Base-by-base conservation (phyloP, 1,140 invertebrate species). In the Drosophila asahinai region DNA sequence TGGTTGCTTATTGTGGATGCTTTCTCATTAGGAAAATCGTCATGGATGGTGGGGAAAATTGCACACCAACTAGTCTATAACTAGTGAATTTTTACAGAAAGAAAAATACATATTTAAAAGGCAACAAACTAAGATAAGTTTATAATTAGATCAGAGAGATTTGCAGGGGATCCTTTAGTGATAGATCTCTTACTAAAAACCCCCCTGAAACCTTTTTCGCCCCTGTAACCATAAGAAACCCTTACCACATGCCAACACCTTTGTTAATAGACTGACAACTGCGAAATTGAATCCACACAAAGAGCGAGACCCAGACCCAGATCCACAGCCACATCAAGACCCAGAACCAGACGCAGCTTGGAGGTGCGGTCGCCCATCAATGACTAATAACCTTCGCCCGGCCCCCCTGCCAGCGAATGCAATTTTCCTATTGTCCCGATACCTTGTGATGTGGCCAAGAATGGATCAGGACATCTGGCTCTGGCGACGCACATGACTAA, bases 401-500 rank as follows among this genome's bases (percentile, higher is more conserved):
- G 27, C 17, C 68, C 72, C 57, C 81, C 42, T 43, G 48, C 60
- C 5, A 57, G 66, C 67, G 47, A 73, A 74, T 83, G 76, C 80
- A 65, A 67, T 79, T 80, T 86, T 79, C 83, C 82, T 58, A 86
- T 86, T 86, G 83, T 86, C 62, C 43, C 59, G 25, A 76, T 36
- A 36, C 51, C 33, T 42, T 52, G 47, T 42, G 42, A 64, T 42
- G 38, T 43, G 47, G 47, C 38, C 33, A 71, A 61, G 71, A 74
- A 74, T 61, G 51, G 71, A 73, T 63, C 81, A 90, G 84, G 84
- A 89, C 84, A 89, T 89, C 84, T 89, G 84, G 89, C 60, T 57
- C 77, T 67, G 81, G 74, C 72, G 62, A 86, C 55, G 66, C 84
- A 89, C 86, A 89, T 84, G 86, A 89, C 86, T 89, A 89, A 89